Base-by-base conservation (phyloP, 1,140 invertebrate species). In the Lasioglossum baleicum region DNA sequence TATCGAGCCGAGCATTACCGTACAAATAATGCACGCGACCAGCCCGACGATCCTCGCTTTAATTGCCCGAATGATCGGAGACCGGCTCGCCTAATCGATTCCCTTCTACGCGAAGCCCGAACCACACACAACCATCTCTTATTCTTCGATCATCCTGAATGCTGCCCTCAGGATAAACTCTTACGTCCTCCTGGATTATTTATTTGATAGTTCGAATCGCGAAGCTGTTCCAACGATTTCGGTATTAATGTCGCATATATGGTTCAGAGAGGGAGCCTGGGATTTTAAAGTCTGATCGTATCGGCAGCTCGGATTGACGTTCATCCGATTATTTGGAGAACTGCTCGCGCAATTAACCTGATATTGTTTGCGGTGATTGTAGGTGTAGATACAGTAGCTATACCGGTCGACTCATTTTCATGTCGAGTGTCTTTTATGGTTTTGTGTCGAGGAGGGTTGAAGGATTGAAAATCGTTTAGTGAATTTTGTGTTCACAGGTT, bases 51-150 rank as follows among this genome's bases (percentile, higher is more conserved):
- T 80, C 71, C 61, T 79, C 56, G 81, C 75, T 84, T 80, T 78
- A 78, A 85, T 82, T 70, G 67, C 64, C 60, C 63, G 73, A 83
- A 85, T 74, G 75, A 84, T 84, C 68, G 42, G 56, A 68, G 35
- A 61, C 44, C 48, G 48, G 61, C 35, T 70, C 68, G 67, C 65
- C 64, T 65, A 74, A 84, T 85, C 58, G 83, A 81, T 81, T 71
- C 82, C 58, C 82, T 63, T n/a, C 71, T 73, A 35, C 26, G 35
- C 5, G 5, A 40, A 15, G 26, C 15, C 22, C 7, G 2, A 3
- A 20, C 10, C 35, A 35, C 0, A 35, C 0, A 2, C 31, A 3
- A 3, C 26, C 67, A 1, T 35, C 6, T 1, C 51, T 22, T 51
- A 10, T 60, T 22, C 58, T 26, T 26, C 58, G 17, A 7, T 56